Evolutionary conservation across 2,113 vertebrate genomes (phyloP).

Genomic region (Nothobranchius kuhntae): DNA sequence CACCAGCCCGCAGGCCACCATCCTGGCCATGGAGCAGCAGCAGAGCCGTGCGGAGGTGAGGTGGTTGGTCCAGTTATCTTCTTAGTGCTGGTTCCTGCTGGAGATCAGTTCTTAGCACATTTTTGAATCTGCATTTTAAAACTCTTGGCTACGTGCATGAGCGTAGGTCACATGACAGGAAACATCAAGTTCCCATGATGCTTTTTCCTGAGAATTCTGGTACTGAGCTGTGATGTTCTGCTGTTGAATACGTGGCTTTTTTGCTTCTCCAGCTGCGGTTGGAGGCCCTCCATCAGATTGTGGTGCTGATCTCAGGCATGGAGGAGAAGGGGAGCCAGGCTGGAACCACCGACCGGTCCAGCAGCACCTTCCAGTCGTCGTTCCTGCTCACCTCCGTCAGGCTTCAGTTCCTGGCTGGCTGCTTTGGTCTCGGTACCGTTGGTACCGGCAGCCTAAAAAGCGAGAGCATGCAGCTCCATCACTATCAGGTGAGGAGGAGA

Average conservation of each 20-base stretch:
- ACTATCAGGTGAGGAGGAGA: constrained; percentile 86
- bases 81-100: too few species aligned
- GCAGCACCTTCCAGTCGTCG: constrained; percentile 87
- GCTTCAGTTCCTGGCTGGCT: constrained; percentile 95
- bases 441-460: constrained; percentile 86
- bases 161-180: too few species aligned
- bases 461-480: constrained; percentile 91
- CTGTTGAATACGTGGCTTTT: background rate
- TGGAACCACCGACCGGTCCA: constrained; percentile 69
- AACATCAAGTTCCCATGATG: too few species aligned
- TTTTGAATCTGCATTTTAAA: too few species aligned
- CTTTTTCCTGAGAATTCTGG: too few species aligned
- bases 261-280: constrained; percentile 84
- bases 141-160: too few species aligned
- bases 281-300: constrained; percentile 96
- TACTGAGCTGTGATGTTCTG: background rate
- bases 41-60: constrained; percentile 92
- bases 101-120: too few species aligned
- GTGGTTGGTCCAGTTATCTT: too few species aligned
- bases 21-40: constrained; percentile 96
- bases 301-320: constrained; percentile 94
- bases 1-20: constrained; percentile 90
- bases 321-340: constrained; percentile 90
- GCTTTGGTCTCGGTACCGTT: constrained; percentile 92
- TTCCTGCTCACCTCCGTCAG: constrained; percentile 93